These are phyloP conservation scores for Euclidia mi DNA, from an alignment of 2,888 invertebrate species.

Conservation along the genomic window DNA sequence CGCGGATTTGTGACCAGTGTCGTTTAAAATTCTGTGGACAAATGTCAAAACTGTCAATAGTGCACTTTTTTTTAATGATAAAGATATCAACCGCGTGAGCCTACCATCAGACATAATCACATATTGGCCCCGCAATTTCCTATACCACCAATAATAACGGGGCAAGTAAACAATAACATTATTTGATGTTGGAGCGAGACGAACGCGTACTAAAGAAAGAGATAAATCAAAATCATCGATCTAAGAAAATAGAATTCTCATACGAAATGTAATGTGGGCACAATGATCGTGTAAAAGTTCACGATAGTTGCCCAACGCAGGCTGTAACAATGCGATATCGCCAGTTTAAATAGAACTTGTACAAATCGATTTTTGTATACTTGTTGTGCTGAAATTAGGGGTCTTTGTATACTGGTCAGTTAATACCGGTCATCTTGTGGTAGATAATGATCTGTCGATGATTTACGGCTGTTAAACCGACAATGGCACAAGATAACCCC, in stretches of 20 bases:
- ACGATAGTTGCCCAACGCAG: slow-evolving; percentile 85
- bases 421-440: slow-evolving; percentile 78
- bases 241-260: slow-evolving; percentile 89
- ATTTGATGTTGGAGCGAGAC: slow-evolving; percentile 76
- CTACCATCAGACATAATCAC: slow-evolving; percentile 68
- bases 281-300: slow-evolving; percentile 89
- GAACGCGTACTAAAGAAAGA: slow-evolving; percentile 58
- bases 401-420: slow-evolving; percentile 66
- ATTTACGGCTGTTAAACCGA: slow-evolving; percentile 87
- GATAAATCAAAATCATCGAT: slow-evolving; percentile 75
- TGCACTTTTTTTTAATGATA: slow-evolving; percentile 38
- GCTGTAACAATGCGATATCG: slow-evolving; percentile 77
- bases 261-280: slow-evolving; percentile 85
- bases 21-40: slow-evolving; percentile 21
- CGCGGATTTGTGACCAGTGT: slow-evolving; percentile 17
- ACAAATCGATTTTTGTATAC: slow-evolving; percentile 70
- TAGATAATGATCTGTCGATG: slow-evolving; percentile 88
- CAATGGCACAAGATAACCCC: slow-evolving; percentile 83
- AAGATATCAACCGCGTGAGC: slow-evolving; percentile 56
- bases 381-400: slow-evolving; percentile 60
- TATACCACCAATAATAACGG: slow-evolving; percentile 81
- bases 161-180: slow-evolving; percentile 87
- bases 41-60: slow-evolving; percentile 46
- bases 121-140: slow-evolving; percentile 79
- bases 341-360: slow-evolving; percentile 68